phyloP scores from a whole-genome alignment of 2,888 invertebrate species.

The Troides aeacus region DNA sequence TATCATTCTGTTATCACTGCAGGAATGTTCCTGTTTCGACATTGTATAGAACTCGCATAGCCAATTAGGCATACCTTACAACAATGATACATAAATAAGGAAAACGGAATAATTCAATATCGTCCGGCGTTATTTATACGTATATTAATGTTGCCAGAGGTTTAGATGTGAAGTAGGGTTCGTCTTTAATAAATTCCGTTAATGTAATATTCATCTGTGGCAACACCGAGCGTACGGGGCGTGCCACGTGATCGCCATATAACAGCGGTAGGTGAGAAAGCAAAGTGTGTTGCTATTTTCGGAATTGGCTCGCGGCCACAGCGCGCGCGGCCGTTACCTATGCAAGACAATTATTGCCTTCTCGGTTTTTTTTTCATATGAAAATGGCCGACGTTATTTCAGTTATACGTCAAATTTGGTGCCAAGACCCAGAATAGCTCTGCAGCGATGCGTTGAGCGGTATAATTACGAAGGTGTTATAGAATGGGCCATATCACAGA shows the following conservation, averaged over 20 bases:
- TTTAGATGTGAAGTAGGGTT: neutral
- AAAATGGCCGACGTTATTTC: slow-evolving; percentile 31
- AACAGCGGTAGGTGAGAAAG: slow-evolving; percentile 61
- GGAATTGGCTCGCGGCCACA: slow-evolving; percentile 65
- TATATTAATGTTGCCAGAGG: slow-evolving; percentile 4
- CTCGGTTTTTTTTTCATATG: slow-evolving; percentile 30
- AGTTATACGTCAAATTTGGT: slow-evolving; percentile 35
- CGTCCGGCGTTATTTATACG: neutral
- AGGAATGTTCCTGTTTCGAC: no score
- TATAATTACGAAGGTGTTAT: slow-evolving; percentile 15
- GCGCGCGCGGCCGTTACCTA: slow-evolving; percentile 55
- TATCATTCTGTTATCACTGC: no score
- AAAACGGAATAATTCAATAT: neutral
- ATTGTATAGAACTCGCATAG: no score
- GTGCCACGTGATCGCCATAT: slow-evolving; percentile 64
- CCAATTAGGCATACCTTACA: no score
- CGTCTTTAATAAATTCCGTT: slow-evolving; percentile 30
- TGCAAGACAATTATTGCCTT: slow-evolving; percentile 53
- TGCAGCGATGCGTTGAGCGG: slow-evolving; percentile 2
- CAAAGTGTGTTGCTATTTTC: slow-evolving; percentile 60
- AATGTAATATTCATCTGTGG: slow-evolving; percentile 31
- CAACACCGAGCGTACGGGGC: slow-evolving; percentile 23
- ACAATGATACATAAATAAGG: neutral
- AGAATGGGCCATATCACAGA: neutral
- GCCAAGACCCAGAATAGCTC: slow-evolving; percentile 29